These are phyloP conservation scores for Ophioninae sp. DNA, from an alignment of 2,888 invertebrate species.

Conservation along the genomic window DNA sequence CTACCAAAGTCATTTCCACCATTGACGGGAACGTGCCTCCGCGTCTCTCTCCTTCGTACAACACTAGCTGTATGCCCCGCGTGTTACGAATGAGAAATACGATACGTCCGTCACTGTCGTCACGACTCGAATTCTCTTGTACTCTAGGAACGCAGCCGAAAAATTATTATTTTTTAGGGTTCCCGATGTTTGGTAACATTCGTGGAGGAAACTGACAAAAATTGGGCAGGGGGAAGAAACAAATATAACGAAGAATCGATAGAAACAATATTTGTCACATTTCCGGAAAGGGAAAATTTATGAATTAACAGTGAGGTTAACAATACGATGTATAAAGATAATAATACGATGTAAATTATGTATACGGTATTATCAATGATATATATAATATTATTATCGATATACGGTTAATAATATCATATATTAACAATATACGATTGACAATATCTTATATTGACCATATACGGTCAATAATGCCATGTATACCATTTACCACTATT, in stretches of 20 bases:
- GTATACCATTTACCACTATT: neutral
- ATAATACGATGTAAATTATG: too few species aligned
- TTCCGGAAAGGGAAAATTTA: too few species aligned
- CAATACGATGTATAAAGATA: too few species aligned
- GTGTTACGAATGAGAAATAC: constrained; percentile 42
- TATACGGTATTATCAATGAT: too few species aligned
- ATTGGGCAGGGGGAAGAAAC: neutral
- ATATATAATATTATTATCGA: too few species aligned
- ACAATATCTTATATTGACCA: neutral
- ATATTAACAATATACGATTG: neutral
- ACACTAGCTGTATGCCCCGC: constrained; percentile 26
- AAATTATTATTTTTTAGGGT: neutral
- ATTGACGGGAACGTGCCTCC: constrained; percentile 66
- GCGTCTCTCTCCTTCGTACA: constrained; percentile 51
- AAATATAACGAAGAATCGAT: neutral
- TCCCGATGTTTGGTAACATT: neutral
- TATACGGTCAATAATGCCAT: neutral
- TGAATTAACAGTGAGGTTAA: too few species aligned
- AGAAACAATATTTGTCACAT: too few species aligned
- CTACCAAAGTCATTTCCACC: constrained; percentile 77
- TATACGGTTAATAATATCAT: too few species aligned
- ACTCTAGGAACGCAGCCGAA: neutral
- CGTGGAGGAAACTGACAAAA: too few species aligned
- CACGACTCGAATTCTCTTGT: neutral
- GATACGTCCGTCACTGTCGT: constrained; percentile 16